These are phyloP conservation scores for Megalurothrips usitatus DNA, from an alignment of 2,888 invertebrate species.

Conservation along the genomic window DNA sequence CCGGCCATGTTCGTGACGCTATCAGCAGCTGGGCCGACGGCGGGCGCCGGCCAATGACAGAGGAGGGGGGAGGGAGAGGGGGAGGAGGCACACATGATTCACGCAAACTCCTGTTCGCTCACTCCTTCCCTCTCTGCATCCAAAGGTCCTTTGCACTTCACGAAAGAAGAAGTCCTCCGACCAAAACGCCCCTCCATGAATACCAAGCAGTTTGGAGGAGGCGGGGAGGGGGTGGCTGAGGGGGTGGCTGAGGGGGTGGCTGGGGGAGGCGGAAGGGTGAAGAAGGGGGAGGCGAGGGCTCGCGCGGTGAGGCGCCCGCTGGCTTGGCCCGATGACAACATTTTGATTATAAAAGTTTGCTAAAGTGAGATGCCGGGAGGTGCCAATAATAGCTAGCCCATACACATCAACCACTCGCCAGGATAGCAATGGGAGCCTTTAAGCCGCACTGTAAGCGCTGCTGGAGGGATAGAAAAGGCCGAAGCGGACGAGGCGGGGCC, in stretches of 20 bases:
- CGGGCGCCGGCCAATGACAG: too few species aligned
- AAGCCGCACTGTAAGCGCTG: background rate
- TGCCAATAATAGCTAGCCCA: conserved; percentile 5
- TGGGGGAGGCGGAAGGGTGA: background rate
- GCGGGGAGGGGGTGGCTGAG: background rate
- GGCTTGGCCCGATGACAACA: conserved; percentile 13
- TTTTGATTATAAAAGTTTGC: conserved; percentile 21
- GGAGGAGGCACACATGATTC: background rate
- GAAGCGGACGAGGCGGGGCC: background rate
- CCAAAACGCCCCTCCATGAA: conserved; percentile 13
- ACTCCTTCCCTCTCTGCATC: background rate
- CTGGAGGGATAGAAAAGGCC: background rate
- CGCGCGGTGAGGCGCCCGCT: background rate
- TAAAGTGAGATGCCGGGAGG: background rate
- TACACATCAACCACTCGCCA: background rate
- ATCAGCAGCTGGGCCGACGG: too few species aligned
- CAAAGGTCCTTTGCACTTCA: conserved; percentile 23
- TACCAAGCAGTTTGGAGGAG: conserved; percentile 17
- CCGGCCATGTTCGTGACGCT: too few species aligned
- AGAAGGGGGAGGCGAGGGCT: background rate
- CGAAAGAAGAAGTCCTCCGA: conserved; percentile 20
- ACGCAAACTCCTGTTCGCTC: conserved; percentile 6
- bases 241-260: background rate
- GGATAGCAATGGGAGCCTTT: background rate
- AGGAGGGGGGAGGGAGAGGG: background rate